Percentiles rank a stretch among this genome's conserved stretches.
phyloP scores from a whole-genome alignment of 2,888 invertebrate species.

The Melieria picta region DNA sequence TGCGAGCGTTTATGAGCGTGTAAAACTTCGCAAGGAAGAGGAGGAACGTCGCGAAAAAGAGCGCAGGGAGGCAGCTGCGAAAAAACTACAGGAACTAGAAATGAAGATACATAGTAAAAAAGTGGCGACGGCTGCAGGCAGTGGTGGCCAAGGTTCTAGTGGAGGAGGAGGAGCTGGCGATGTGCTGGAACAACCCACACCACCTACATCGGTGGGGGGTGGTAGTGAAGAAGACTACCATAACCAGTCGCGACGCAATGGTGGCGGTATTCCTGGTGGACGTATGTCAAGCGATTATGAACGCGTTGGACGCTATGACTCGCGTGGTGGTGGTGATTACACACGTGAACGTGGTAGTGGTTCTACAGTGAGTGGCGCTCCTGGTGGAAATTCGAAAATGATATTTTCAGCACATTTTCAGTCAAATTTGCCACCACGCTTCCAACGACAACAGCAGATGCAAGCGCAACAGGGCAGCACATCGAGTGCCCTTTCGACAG shows the following conservation, averaged over 20 bases:
- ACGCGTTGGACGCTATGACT: conserved; percentile 37
- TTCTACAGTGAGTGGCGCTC: conserved; percentile 14
- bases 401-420: conserved; percentile 80
- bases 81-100: conserved; percentile 76
- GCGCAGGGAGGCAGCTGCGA: conserved; percentile 70
- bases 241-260: conserved; percentile 39
- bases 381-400: conserved; percentile 44
- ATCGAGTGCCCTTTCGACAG: conserved; percentile 30
- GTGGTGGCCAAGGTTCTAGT: neutral
- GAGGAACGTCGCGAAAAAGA: conserved; percentile 83
- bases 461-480: conserved; percentile 49
- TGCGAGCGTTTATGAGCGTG: conserved; percentile 82
- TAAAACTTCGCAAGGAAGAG: conserved; percentile 86
- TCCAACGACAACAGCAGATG: conserved; percentile 77
- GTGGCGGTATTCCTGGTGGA: conserved; percentile 40
- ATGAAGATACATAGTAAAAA: conserved; percentile 73
- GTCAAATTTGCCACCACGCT: conserved; percentile 85
- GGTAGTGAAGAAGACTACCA: conserved; percentile 48
- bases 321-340: conserved; percentile 40
- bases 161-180: conserved; percentile 34
- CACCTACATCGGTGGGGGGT: conserved; percentile 35
- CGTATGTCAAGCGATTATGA: conserved; percentile 43
- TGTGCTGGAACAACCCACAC: conserved; percentile 31
- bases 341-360: conserved; percentile 38
- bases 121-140: conserved; percentile 53